Conservation (phyloP, 2,797 vertebrate genomes). For the Chaunax sp. region DNA sequence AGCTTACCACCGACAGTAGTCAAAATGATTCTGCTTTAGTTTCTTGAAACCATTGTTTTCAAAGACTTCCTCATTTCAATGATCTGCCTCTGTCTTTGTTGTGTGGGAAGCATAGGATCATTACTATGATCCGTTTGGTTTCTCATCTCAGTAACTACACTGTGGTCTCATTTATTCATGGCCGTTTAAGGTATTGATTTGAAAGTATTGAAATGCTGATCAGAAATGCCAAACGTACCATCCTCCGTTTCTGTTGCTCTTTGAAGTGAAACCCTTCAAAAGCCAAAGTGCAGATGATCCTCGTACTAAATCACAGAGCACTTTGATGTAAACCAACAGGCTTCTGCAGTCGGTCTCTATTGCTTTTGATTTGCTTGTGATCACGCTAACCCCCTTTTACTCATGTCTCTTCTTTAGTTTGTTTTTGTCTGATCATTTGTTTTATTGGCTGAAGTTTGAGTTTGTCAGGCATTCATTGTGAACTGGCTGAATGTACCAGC, state of each 20-base stretch:
- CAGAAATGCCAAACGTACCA: conserved; percentile 8
- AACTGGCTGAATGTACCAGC: conserved; percentile 74
- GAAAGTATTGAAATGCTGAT: conserved; percentile 12
- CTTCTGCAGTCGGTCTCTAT: conserved; percentile 65
- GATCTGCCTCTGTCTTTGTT: too few relatives aligned
- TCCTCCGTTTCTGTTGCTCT: conserved; percentile 26
- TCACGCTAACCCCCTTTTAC: conserved; percentile 76
- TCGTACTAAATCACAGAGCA: conserved; percentile 58
- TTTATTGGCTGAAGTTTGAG: conserved; percentile 74
- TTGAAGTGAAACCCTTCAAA: conserved; percentile 54
- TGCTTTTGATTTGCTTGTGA: conserved; percentile 74
- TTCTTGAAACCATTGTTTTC: too few relatives aligned
- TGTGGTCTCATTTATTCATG: conserved; percentile 65
- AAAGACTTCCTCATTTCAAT: too few relatives aligned
- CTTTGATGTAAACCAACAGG: conserved; percentile 65
- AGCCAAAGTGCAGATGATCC: conserved; percentile 49
- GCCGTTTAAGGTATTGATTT: conserved; percentile 17
- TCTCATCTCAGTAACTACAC: background rate
- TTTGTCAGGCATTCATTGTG: conserved; percentile 80
- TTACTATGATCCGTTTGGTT: background rate
- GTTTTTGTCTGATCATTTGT: conserved; percentile 72
- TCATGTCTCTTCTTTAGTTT: conserved; percentile 57
- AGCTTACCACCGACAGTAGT: background rate
- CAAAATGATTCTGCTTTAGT: too few relatives aligned
- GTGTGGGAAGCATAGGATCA: too few relatives aligned